Percentiles rank a stretch among this genome's conserved stretches.
phyloP scores from a whole-genome alignment of 64 coral and sea anemone genomes.

The Dendrophyllia cribrosa region DNA sequence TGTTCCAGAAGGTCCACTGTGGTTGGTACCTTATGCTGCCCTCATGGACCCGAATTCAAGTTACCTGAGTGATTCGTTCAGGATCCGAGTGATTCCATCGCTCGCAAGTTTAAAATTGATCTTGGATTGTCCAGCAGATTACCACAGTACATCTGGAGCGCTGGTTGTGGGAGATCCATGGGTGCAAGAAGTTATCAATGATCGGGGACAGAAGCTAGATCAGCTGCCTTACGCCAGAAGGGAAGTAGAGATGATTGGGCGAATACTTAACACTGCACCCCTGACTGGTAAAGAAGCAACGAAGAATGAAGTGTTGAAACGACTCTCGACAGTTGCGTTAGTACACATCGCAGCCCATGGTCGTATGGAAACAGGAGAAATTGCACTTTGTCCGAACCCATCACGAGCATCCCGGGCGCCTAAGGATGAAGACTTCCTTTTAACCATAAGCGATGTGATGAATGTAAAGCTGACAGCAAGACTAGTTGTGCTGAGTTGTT shows the following conservation, averaged over 20 bases:
- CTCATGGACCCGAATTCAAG: not conserved
- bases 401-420: not conserved
- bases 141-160: not conserved
- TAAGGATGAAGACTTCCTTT: not conserved
- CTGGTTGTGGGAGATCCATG: slow-evolving; percentile 7
- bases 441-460: slow-evolving; percentile 7
- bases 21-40: not conserved
- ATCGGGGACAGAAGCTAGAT: not conserved
- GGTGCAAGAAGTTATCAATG: not conserved
- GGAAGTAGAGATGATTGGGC: slow-evolving; percentile 20
- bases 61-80: not conserved
- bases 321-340: slow-evolving; percentile 5
- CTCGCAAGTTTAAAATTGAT: not conserved
- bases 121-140: not conserved
- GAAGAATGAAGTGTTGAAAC: slow-evolving; percentile 3
- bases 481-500: slow-evolving; percentile 33
- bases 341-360: slow-evolving; percentile 38
- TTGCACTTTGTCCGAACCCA: not conserved
- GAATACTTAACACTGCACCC: not conserved
- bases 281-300: not conserved
- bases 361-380: not conserved
- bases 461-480: not conserved
- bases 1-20: not conserved
- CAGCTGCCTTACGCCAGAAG: not conserved
- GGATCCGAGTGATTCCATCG: not conserved